Conservation (phyloP, 2,113 vertebrate genomes). For the Ciconia boyciana region DNA sequence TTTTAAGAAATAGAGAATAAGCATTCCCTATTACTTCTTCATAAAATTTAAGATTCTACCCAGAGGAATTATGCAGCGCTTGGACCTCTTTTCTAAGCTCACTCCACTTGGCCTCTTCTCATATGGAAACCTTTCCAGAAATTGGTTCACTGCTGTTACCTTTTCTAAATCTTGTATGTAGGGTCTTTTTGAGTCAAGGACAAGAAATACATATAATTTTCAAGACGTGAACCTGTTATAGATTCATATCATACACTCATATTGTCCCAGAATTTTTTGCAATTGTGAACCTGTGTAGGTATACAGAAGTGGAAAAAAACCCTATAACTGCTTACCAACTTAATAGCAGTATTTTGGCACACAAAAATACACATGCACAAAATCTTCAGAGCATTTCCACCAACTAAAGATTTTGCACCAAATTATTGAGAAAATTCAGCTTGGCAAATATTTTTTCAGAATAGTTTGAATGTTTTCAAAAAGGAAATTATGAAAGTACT, state of each 20-base stretch:
- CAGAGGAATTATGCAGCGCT: background rate
- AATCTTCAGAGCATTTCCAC: background rate
- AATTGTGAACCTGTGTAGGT: background rate
- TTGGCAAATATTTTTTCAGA: background rate
- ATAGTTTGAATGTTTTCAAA: background rate
- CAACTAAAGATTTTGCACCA: background rate
- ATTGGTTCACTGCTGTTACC: background rate
- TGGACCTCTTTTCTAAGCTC: background rate
- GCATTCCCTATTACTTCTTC: background rate
- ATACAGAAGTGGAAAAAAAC: background rate
- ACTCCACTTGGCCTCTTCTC: background rate
- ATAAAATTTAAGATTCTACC: background rate
- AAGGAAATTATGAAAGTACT: background rate
- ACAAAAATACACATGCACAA: background rate
- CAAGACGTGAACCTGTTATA: background rate
- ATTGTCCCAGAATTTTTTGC: background rate
- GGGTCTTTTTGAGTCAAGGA: background rate
- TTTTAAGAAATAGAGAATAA: background rate
- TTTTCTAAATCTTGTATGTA: background rate
- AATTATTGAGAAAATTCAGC: background rate
- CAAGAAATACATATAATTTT: background rate
- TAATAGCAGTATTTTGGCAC: background rate
- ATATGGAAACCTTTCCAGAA: background rate
- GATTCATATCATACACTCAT: background rate
- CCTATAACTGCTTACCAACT: background rate